A percentile compares a stretch with the other conserved stretches of the same genome.
Evolutionary conservation across 2,113 vertebrate species (phyloP).

Genomic region (Delphinus delphis): DNA sequence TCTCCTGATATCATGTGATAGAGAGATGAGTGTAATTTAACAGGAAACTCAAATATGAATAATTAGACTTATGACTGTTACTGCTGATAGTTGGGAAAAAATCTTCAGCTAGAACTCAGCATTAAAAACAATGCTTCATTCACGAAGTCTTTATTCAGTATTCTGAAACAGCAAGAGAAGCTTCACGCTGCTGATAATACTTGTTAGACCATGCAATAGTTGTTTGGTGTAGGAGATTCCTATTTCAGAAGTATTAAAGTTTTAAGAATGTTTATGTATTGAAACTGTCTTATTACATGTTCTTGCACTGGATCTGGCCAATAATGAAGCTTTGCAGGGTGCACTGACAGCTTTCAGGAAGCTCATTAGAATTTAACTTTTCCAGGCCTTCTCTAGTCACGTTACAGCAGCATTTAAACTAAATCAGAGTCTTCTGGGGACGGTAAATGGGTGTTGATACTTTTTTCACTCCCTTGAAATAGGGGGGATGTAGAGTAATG

Average conservation of each 20-base stretch:
- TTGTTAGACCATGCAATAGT: neutral
- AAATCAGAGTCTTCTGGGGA: neutral
- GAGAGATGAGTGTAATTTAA: conserved; percentile 20
- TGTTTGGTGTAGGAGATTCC: neutral
- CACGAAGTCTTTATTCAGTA: neutral
- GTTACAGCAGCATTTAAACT: neutral
- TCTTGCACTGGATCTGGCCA: neutral
- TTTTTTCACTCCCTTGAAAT: conserved; percentile 5
- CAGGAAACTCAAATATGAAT: neutral
- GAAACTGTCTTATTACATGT: neutral
- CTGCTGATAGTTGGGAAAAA: neutral
- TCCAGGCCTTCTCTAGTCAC: neutral
- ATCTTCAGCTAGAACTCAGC: neutral
- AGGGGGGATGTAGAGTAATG: neutral
- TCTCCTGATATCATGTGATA: neutral
- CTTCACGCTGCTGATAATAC: neutral
- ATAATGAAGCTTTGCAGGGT: neutral
- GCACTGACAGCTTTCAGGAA: neutral
- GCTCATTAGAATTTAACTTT: neutral
- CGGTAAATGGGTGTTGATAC: neutral
- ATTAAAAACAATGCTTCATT: neutral
- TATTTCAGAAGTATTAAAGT: neutral
- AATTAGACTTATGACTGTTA: conserved; percentile 3
- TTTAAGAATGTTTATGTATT: neutral
- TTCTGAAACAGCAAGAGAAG: neutral